Conservation (phyloP, 1,140 invertebrate species). For the Zelostemma sp. region DNA sequence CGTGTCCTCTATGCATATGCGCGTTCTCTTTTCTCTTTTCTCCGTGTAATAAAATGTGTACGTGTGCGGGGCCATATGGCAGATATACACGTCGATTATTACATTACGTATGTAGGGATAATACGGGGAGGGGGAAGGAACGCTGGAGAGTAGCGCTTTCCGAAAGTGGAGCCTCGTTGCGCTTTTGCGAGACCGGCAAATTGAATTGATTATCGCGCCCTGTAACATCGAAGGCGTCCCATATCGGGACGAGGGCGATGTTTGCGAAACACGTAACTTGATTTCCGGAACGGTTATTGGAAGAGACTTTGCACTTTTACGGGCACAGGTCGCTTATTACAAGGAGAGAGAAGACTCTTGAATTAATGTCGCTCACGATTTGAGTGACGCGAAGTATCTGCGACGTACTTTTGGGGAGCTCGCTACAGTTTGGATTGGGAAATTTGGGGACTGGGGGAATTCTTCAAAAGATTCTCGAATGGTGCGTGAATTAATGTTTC, state of each 20-base stretch:
- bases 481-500: no score
- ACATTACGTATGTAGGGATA: constrained; percentile 68
- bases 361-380: no score
- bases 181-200: constrained; percentile 64
- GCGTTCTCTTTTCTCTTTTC: constrained; percentile 14
- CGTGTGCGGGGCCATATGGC: constrained; percentile 61
- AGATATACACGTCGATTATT: constrained; percentile 68
- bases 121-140: constrained; percentile 49
- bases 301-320: constrained; percentile 38
- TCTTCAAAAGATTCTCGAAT: no score
- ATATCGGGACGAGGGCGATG: constrained; percentile 20
- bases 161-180: constrained; percentile 55
- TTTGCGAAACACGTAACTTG: constrained; percentile 47
- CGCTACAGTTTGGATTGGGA: no score
- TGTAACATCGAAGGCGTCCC: constrained; percentile 16
- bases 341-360: not conserved
- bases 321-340: constrained; percentile 8
- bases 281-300: constrained; percentile 33
- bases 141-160: constrained; percentile 10
- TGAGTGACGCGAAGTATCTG: no score
- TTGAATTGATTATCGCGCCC: constrained; percentile 67
- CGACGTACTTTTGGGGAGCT: no score
- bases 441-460: no score
- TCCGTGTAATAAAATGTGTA: constrained; percentile 43
- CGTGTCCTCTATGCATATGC: constrained; percentile 6